phyloP scores from a whole-genome alignment of 2,113 vertebrate species.

The Sprattus sprattus region DNA sequence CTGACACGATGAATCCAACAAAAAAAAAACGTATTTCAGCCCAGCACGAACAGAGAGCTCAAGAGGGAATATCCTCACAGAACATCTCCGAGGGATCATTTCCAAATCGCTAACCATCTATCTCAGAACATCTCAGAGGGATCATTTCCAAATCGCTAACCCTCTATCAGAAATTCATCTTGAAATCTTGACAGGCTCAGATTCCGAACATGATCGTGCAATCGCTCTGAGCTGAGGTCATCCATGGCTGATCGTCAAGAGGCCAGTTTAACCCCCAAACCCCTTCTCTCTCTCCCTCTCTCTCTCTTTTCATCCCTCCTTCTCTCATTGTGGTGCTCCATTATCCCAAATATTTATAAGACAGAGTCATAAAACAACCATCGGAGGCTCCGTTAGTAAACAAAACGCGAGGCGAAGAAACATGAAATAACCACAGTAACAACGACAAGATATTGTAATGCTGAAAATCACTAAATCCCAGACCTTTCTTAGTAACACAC shows the following conservation, averaged over 20 bases:
- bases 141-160: too few relatives aligned
- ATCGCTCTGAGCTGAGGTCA: background rate
- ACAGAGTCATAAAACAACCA: background rate
- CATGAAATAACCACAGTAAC: background rate
- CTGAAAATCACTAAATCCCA: too few relatives aligned
- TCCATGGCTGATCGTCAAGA: background rate
- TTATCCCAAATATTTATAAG: background rate
- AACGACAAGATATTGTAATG: too few relatives aligned
- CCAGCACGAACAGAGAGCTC: background rate
- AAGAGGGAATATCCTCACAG: background rate
- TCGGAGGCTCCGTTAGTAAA: background rate
- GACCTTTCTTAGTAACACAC: too few relatives aligned
- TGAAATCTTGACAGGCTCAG: background rate
- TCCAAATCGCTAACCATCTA: slow-evolving; percentile 19
- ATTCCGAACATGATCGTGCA: background rate
- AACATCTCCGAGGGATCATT: background rate
- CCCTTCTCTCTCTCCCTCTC: background rate
- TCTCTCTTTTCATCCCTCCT: background rate
- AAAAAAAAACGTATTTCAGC: background rate
- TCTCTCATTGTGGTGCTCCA: background rate
- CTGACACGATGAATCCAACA: background rate
- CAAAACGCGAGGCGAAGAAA: background rate
- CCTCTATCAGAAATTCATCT: too few relatives aligned
- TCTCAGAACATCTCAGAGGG: background rate
- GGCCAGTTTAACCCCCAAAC: background rate